phyloP scores from a whole-genome alignment of 2,888 invertebrate genomes.

The Oligia latruncula region DNA sequence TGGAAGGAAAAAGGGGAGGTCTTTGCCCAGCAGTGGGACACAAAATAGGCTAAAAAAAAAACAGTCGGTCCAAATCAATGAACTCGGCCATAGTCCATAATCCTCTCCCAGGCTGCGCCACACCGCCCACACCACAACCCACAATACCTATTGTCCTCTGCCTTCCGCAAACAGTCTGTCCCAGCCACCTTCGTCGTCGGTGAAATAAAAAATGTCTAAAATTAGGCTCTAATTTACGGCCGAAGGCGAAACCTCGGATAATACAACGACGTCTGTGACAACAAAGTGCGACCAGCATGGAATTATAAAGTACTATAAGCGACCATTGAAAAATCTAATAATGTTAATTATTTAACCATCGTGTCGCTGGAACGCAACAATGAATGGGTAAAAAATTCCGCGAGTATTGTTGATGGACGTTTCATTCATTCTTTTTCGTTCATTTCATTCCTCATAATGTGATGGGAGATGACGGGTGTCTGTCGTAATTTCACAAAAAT shows the following conservation, averaged over 20 bases:
- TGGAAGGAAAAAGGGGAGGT: no score
- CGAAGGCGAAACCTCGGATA: accelerated
- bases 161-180: no score
- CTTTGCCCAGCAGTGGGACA: no score
- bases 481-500: conserved; percentile 62
- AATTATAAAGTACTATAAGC: background rate
- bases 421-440: conserved; percentile 63
- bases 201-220: background rate
- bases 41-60: no score
- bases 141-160: no score
- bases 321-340: background rate
- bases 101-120: no score
- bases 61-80: no score
- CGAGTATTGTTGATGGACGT: conserved; percentile 52
- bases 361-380: conserved; percentile 43
- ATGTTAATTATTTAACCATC: background rate
- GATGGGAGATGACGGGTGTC: conserved; percentile 65
- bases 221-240: background rate
- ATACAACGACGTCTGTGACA: no score
- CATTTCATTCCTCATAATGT: conserved; percentile 69
- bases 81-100: no score
- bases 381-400: conserved; percentile 60
- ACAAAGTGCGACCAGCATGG: background rate
- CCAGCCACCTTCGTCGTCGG: background rate
- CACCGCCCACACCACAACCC: no score